Base-by-base conservation (phyloP, 2,113 vertebrate genomes). In the Aramus guarauna region DNA sequence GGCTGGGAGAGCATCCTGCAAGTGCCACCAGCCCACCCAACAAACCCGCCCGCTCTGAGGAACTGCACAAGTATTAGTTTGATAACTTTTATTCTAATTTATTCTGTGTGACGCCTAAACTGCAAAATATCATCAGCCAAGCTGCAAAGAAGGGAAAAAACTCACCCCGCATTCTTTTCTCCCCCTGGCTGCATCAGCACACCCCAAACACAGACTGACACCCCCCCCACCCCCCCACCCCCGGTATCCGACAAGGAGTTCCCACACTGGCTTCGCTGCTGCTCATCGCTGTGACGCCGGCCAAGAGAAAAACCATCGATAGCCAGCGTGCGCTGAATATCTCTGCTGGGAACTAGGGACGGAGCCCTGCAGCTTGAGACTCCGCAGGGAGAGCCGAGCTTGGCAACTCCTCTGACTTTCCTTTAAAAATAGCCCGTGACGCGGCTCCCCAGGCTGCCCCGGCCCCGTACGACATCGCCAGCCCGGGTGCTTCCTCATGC, bases 401-500 rank as follows among this genome's bases (percentile, higher is more conserved):
- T 24, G 82, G 52, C n/a, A 37, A 7, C 10, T 78, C 48, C 6
- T 18, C 27, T 13, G 37, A n/a, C 41, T 67, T 85, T 13, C 56
- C 78, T 34, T 27, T 22, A 43, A 36, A 86, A 56, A 13, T 7
- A 23, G 0, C 47, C 53, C 0, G 0, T 27, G 60, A 14, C 0
- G 6, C 15, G 67, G 66, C 45, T 81, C 14, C 47, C 37, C 52
- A 8, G 20, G 32, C 56, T 58, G 55, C 36, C 37, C 47, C 3
- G 1, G 77, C 56, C 47, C 77, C 0, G 0, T 21, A 24, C 3
- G 15, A 36, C 19, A 45, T 41, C 67, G n/a, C 41, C 52, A 34
- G 43, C 43, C 56, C 6, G 2, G 50, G 47, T 1, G 5, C 12
- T 29, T 27, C 37, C 56, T 23, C 4, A 0, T 11, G 17, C 76